Conservation (phyloP, 1,140 invertebrate genomes). For the Drosophila aff. region DNA sequence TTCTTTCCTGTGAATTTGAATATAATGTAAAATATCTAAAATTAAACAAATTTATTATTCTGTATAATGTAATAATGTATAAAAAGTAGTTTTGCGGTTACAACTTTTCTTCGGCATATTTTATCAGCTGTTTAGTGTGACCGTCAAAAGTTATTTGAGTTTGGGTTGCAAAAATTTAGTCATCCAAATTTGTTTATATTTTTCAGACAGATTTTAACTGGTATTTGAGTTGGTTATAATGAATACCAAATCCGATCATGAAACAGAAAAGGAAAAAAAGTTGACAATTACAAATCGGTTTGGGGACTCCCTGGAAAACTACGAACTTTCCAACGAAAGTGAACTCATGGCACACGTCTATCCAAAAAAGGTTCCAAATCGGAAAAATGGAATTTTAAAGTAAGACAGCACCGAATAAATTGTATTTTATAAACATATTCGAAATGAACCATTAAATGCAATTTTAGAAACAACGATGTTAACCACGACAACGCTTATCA, state of each 20-base stretch:
- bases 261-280: slow-evolving; percentile 42
- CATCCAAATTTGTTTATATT: neutral
- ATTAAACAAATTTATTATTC: neutral
- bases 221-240: slow-evolving; percentile 22
- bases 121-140: slow-evolving; percentile 13
- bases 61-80: neutral
- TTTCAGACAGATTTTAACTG: neutral
- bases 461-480: slow-evolving; percentile 22
- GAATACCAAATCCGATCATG: slow-evolving; percentile 45
- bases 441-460: neutral
- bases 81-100: neutral
- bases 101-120: neutral
- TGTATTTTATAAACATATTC: neutral
- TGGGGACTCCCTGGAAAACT: slow-evolving; percentile 35
- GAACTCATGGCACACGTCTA: slow-evolving; percentile 16
- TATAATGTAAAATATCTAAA: neutral
- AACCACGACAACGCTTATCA: slow-evolving; percentile 34
- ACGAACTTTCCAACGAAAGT: slow-evolving; percentile 26
- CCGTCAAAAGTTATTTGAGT: neutral
- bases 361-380: slow-evolving; percentile 25
- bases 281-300: slow-evolving; percentile 30
- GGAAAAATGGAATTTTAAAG: slow-evolving; percentile 36
- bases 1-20: too few relatives aligned
- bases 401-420: neutral
- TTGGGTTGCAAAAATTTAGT: neutral